Evolutionary conservation across 1,140 invertebrate genomes (phyloP).

Genomic region (Melipona quadrifasciata): DNA sequence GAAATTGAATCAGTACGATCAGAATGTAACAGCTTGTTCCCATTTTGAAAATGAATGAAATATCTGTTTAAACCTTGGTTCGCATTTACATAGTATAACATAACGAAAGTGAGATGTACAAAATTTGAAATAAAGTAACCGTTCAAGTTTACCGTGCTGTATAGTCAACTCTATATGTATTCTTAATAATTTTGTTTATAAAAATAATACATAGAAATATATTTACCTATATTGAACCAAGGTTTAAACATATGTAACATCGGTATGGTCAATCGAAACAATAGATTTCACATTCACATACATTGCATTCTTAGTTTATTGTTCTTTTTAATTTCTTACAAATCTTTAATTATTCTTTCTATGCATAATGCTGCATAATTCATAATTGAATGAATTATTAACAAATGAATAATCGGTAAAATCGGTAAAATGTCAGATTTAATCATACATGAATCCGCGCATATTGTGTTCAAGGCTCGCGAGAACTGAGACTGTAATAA

Average conservation of each 20-base stretch:
- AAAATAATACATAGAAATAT: constrained; percentile 3
- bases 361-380: constrained; percentile 15
- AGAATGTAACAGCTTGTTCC: not conserved
- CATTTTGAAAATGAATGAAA: not conserved
- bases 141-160: not conserved
- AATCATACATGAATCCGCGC: constrained; percentile 19
- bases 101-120: constrained; percentile 9
- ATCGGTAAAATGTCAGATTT: constrained; percentile 12
- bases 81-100: not conserved
- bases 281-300: not conserved
- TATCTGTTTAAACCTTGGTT: constrained; percentile 29
- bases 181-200: constrained; percentile 5
- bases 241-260: constrained; percentile 20
- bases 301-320: constrained; percentile 1
- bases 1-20: constrained; percentile 19
- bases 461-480: constrained; percentile 58
- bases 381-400: not conserved
- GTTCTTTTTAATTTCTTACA: not conserved
- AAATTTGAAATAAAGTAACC: constrained; percentile 4
- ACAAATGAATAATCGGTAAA: not conserved
- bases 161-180: not conserved
- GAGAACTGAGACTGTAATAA: constrained; percentile 40
- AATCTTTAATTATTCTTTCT: not conserved
- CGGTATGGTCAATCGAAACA: not conserved
- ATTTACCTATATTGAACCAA: constrained; percentile 3